Base-by-base conservation (phyloP, 2,113 vertebrate genomes). In the Notiomystis cincta region DNA sequence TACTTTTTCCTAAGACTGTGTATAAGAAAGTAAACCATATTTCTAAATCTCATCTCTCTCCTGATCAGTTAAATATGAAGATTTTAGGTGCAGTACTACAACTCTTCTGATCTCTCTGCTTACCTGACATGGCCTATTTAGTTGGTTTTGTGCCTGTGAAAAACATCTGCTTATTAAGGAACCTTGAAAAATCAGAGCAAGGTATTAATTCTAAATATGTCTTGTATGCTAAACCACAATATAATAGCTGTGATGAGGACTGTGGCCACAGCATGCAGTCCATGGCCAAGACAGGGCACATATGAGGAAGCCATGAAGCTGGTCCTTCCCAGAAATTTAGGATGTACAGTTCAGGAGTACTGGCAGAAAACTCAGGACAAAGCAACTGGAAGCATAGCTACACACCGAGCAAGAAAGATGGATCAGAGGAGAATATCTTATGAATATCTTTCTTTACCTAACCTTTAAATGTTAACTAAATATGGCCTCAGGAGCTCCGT, bases 1-100 rank as follows among this genome's bases (percentile, higher is more conserved):
- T 97, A 97, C 77, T 91, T 95, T 71, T 85, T 87, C 62, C 25
- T 79, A 95, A 82, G 28, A 77, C 71, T 56, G 11, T 37, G 53
- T 71, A 40, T 53, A 86, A 93, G 90, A 90, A 97, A 87, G 30
- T n/a, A 86, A 93, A 62, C 33, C 16, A 8, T 45, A 76, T 72
- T 90, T 94, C 82, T 86, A 78, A 93, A 88, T 11, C 24, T 78
- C 27, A 0, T 40, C 50, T 82, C 40, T 57, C 4, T 84, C 66
- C 64, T 57, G 27, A 91, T 78, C 78, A 54, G 24, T 76, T 83
- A 91, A 86, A 77, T 54, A 53, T 4, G 16, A 71, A 72, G 48
- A 84, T 8, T 57, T 11, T 19, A 70, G 77, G 10, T 38, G 50
- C 27, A 88, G 51, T 70, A 42, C 51, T 66, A 45, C 50, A 77